phyloP scores from a whole-genome alignment of 1,140 invertebrate species.

The Bathynomus jamesi region DNA sequence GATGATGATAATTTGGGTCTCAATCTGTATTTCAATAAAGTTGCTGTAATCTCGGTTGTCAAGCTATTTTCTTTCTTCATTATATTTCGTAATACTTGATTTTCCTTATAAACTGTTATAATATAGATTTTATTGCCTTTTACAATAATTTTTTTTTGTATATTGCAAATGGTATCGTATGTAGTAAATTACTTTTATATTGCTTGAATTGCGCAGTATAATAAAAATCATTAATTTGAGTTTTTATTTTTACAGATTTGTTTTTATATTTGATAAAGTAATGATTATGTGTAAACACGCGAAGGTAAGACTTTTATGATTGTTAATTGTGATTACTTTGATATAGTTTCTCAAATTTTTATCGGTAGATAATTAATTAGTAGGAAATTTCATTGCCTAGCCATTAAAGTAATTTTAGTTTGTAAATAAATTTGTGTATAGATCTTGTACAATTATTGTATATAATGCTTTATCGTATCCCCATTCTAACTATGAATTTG shows the following conservation, averaged over 20 bases:
- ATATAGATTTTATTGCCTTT: constrained; percentile 38
- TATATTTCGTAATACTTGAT: too few relatives aligned
- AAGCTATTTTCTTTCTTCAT: not conserved
- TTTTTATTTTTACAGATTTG: constrained; percentile 67
- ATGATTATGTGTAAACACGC: constrained; percentile 88
- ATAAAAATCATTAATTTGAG: too few relatives aligned
- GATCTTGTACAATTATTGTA: too few relatives aligned
- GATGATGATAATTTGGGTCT: constrained; percentile 9
- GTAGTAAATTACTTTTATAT: constrained; percentile 14
- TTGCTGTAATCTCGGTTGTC: constrained; percentile 1
- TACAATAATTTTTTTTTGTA: too few relatives aligned
- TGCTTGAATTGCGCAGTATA: constrained; percentile 10
- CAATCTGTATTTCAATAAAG: not conserved
- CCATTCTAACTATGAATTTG: too few relatives aligned
- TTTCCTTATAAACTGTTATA: too few relatives aligned
- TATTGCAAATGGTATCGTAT: too few relatives aligned
- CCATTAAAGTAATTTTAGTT: too few relatives aligned
- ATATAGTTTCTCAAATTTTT: constrained; percentile 4
- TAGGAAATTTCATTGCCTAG: too few relatives aligned
- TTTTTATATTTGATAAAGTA: constrained; percentile 94
- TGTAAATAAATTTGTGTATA: too few relatives aligned
- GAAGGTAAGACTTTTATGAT: constrained; percentile 52
- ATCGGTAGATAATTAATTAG: too few relatives aligned
- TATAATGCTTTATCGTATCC: too few relatives aligned
- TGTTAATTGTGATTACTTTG: constrained; percentile 24